Conservation (phyloP, 2,888 invertebrate genomes). For the Argyresthia goedartella region DNA sequence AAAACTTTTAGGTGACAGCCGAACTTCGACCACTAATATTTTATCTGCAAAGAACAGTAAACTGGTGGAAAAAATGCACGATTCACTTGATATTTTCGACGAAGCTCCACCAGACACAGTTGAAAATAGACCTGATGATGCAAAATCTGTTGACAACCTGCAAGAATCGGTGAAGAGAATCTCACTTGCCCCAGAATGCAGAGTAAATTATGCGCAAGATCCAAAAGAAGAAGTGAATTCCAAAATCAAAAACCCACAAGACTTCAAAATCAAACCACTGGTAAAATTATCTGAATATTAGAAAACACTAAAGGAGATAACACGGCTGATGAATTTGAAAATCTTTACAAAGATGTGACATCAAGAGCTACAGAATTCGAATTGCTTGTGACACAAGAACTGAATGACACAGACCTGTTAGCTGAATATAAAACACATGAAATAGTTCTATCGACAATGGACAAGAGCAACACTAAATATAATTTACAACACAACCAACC, state of each 20-base stretch:
- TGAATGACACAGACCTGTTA: background rate
- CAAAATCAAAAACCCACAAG: constrained; percentile 5
- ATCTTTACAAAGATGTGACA: constrained; percentile 45
- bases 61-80: constrained; percentile 25
- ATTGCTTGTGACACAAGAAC: constrained; percentile 28
- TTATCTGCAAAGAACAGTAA: constrained; percentile 24
- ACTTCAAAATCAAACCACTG: constrained; percentile 5
- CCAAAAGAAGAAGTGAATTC: background rate
- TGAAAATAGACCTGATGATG: too few species aligned
- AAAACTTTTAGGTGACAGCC: constrained; percentile 41
- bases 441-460: constrained; percentile 6
- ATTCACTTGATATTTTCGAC: constrained; percentile 47
- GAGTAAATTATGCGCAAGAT: background rate
- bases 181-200: too few species aligned
- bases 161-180: background rate
- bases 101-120: constrained; percentile 43
- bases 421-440: constrained; percentile 5
- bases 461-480: constrained; percentile 23
- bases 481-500: constrained; percentile 29
- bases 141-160: too few species aligned
- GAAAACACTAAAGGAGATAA: constrained; percentile 19
- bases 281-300: background rate
- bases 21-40: constrained; percentile 26
- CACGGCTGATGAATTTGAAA: constrained; percentile 49
- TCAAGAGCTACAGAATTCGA: constrained; percentile 51